These are phyloP conservation scores for Chelon labrosus DNA, from an alignment of 2,797 vertebrate genomes.

Conservation along the genomic window DNA sequence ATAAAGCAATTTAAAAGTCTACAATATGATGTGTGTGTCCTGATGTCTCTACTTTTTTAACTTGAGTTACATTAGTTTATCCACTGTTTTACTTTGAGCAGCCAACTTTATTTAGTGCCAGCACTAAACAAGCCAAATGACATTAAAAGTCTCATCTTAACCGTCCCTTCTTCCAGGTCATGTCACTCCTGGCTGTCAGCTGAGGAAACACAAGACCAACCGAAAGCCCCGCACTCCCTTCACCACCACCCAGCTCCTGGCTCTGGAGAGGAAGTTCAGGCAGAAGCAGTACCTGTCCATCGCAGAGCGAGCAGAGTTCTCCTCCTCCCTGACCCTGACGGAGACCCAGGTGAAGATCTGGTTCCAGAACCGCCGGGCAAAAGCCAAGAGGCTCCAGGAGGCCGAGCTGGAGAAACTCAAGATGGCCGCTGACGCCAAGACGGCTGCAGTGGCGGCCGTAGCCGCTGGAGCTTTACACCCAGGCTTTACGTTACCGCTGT, in stretches of 20 bases:
- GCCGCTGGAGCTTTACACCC: conserved; percentile 84
- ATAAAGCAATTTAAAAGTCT: neutral
- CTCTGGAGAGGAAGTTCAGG: conserved; percentile 96
- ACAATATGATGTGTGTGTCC: neutral
- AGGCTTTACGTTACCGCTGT: conserved; percentile 91
- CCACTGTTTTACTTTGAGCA: no score
- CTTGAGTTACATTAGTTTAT: no score
- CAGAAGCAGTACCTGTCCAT: conserved; percentile 99
- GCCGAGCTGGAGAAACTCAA: conserved; percentile 98
- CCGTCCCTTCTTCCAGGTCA: conserved; percentile 82
- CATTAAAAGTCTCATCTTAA: neutral
- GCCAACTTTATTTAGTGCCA: neutral
- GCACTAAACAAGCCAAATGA: neutral
- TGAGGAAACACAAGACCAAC: conserved; percentile 98
- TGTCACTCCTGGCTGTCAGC: conserved; percentile 88
- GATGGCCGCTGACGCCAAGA: conserved; percentile 92
- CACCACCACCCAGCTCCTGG: conserved; percentile 95
- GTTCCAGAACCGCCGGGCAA: conserved; percentile 98
- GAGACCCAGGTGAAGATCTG: conserved; percentile 99
- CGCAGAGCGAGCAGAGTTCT: conserved; percentile 96
- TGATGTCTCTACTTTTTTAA: neutral
- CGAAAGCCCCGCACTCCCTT: conserved; percentile 96
- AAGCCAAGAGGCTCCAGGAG: conserved; percentile 98
- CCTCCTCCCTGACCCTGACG: conserved; percentile 95
- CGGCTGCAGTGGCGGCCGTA: conserved; percentile 55